Evolutionary conservation across 2,888 invertebrate genomes (phyloP), one percentile per base, ranked within the genome.

Genomic region (Coleophora flavipennella): DNA sequence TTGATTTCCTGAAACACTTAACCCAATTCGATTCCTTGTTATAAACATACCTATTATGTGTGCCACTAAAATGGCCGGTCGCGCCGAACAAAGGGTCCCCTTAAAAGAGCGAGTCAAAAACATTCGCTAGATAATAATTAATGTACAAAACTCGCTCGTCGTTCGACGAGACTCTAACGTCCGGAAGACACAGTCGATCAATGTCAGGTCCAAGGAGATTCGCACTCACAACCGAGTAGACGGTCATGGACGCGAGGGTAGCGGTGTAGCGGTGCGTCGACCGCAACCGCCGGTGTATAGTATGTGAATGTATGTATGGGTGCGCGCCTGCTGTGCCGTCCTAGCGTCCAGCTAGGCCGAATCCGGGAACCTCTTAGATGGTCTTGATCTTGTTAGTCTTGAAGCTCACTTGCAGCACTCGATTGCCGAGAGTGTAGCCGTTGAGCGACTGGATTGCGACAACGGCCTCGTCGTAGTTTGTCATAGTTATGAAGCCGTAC

Each of bases 401-500:
- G 88, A 95, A 95, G 79, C 94, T 94, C 74, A 96, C 95, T 87
- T 96, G 96, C 62, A 96, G 89, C 59, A 95, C 94, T 56, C 96
- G 89, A 85, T 94, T 94, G 64, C 94, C 94, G 63, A 96, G 89
- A 59, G 94, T 93, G 83, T 95, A 95, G 50, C 96, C 96, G 81
- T 96, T 95, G 60, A 96, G 89, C 61, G 93, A 93, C 81, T 95
- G 94, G 63, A 96, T 95, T 51, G 96, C 96, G 54, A 94, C 92
- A 52, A 95, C 90, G 26, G 96, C 94, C 77, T 96, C 96, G 78
- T 96, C 95, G 86, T 96, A 96, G 83, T 95, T 94, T 66, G 95
- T 95, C 96, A 96, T 96, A 50, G 95, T 95, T 55, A 96, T 95
- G 79, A 96, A 95, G 43, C 95, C 96, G 78, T 95, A 96, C 56